Conservation (phyloP, 2,888 invertebrate species). For the Proisotoma minuta region DNA sequence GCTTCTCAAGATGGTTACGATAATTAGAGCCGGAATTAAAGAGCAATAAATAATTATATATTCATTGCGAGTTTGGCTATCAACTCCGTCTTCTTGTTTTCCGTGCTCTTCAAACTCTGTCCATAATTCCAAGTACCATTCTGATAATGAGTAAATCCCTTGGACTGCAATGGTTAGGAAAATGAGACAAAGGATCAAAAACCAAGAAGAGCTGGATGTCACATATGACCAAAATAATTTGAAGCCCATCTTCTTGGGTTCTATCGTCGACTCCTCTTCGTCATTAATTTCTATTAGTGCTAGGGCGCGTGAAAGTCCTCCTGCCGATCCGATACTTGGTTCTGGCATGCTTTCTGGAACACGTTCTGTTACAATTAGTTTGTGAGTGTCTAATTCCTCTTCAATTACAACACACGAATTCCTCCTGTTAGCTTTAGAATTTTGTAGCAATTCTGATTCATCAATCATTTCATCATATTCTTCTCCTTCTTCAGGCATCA, state of each 20-base stretch:
- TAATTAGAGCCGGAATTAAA: conserved; percentile 17
- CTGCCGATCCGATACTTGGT: neutral
- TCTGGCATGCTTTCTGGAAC: neutral
- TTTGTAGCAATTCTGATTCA: neutral
- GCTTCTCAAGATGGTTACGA: conserved; percentile 53
- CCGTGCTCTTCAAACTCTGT: neutral
- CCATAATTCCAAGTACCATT: conserved; percentile 73
- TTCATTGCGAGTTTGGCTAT: conserved; percentile 6
- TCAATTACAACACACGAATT: neutral
- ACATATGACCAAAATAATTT: conserved; percentile 3
- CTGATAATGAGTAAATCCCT: conserved; percentile 61
- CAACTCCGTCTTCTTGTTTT: neutral
- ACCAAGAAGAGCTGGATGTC: conserved; percentile 48
- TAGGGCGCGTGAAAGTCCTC: neutral
- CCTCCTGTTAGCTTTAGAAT: too few species aligned
- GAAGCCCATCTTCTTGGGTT: conserved; percentile 1
- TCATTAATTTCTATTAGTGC: neutral
- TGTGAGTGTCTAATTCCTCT: neutral
- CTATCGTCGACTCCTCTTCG: neutral
- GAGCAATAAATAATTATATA: conserved; percentile 20
- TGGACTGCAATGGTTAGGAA: conserved; percentile 60
- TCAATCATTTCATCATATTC: conserved; percentile 5
- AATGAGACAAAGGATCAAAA: conserved; percentile 59
- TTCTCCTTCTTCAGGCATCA: conserved; percentile 12
- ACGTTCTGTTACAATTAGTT: neutral